phyloP scores from a whole-genome alignment of 2,113 vertebrate genomes.

The Chamaetylas fuelleborni region DNA sequence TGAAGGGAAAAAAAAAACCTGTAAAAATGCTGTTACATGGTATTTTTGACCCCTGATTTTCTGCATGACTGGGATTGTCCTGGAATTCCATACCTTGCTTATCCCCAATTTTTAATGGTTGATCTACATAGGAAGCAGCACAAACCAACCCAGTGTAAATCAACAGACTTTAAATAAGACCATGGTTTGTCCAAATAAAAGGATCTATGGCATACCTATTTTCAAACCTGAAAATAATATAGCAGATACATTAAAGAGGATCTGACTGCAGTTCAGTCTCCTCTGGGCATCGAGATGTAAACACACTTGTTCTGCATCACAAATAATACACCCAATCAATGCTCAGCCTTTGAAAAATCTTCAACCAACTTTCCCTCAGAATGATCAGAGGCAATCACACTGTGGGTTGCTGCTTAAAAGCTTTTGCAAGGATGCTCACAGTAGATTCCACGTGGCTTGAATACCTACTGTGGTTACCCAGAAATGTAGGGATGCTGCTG shows the following conservation, averaged over 20 bases:
- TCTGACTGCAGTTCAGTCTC: neutral
- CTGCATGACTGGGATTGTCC: neutral
- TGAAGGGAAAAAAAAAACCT: neutral
- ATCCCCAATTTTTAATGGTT: neutral
- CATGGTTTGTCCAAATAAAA: neutral
- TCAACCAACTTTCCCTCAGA: conserved; percentile 28
- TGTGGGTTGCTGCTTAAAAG: conserved; percentile 14
- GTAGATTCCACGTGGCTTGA: neutral
- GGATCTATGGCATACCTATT: neutral
- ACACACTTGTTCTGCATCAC: conserved; percentile 45
- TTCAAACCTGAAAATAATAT: conserved; percentile 4
- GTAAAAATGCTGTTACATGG: neutral
- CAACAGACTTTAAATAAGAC: neutral
- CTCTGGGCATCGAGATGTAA: conserved; percentile 2
- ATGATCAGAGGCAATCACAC: conserved; percentile 53
- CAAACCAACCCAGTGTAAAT: neutral
- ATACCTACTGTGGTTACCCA: neutral
- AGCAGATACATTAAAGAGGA: conserved; percentile 1
- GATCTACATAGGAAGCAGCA: neutral
- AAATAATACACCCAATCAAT: conserved; percentile 35
- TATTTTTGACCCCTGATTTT: neutral
- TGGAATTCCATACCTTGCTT: neutral
- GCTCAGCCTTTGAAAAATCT: conserved; percentile 38
- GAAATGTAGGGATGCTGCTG: neutral
- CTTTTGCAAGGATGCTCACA: neutral